A percentile compares a stretch with the other conserved stretches of the same genome.
Evolutionary conservation across 1,140 invertebrate genomes (phyloP).

Genomic region (Nasonia longicornis): DNA sequence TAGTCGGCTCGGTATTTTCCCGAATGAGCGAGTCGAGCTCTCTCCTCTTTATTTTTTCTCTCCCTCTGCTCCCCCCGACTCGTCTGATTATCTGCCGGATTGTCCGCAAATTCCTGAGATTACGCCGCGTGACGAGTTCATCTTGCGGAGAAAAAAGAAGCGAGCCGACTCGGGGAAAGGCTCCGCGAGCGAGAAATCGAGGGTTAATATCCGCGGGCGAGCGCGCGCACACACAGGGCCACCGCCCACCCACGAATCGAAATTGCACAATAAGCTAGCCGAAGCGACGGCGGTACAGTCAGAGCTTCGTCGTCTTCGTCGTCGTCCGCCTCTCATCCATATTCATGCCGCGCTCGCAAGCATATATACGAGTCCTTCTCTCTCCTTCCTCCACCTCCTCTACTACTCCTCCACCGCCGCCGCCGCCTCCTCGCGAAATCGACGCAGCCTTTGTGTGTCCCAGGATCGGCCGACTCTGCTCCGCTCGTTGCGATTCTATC

Average conservation of each 20-base stretch:
- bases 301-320: not conserved
- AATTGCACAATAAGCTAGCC: slow-evolving; percentile 42
- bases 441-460: slow-evolving; percentile 5
- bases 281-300: not conserved
- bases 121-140: not conserved
- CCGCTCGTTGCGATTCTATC: not conserved
- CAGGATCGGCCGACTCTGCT: not conserved
- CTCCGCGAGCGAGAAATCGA: not conserved
- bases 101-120: not conserved
- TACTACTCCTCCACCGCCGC: not conserved
- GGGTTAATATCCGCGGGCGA: not conserved
- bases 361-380: not conserved
- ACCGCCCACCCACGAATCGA: slow-evolving; percentile 36
- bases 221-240: not conserved
- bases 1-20: not conserved
- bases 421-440: not conserved
- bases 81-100: not conserved
- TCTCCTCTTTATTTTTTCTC: not conserved
- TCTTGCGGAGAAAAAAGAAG: not conserved
- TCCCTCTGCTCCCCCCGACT: not conserved
- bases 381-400: not conserved
- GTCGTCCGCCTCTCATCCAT: slow-evolving; percentile 13
- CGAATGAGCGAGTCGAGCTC: not conserved
- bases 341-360: not conserved
- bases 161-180: too few species aligned